phyloP scores from a whole-genome alignment of 2,797 vertebrate species.

The Sebastes vulpes region DNA sequence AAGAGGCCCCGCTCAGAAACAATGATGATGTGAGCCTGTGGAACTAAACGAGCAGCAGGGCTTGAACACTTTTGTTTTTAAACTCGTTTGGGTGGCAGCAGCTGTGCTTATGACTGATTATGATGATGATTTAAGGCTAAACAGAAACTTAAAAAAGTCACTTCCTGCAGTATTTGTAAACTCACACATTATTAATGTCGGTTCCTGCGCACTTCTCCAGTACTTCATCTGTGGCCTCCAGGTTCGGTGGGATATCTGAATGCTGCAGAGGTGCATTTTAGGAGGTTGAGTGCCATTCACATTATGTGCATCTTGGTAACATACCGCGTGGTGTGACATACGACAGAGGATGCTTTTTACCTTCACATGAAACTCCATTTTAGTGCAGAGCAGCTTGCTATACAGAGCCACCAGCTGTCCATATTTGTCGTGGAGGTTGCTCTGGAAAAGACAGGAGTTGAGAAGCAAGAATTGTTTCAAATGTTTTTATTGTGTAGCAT shows the following conservation, averaged over 20 bases:
- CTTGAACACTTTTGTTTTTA: neutral
- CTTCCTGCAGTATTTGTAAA: conserved; percentile 35
- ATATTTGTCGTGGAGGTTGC: conserved; percentile 91
- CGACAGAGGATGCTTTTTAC: conserved; percentile 66
- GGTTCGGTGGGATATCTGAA: conserved; percentile 90
- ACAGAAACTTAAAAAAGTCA: neutral
- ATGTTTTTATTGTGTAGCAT: too few species aligned
- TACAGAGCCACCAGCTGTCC: conserved; percentile 93
- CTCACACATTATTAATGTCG: conserved; percentile 97
- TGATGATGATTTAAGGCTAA: neutral
- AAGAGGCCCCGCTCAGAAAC: conserved; percentile 14
- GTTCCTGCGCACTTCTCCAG: conserved; percentile 93
- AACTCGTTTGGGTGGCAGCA: neutral
- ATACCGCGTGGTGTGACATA: neutral
- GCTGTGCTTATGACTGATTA: neutral
- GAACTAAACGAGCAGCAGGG: conserved; percentile 9
- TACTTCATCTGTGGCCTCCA: conserved; percentile 93
- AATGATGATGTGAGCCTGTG: neutral
- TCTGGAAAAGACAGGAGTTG: conserved; percentile 76
- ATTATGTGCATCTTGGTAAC: neutral
- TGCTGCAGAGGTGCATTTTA: conserved; percentile 83
- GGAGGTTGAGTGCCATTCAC: neutral
- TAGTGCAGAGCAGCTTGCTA: conserved; percentile 91
- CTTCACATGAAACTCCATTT: conserved; percentile 96
- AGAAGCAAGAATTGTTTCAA: neutral